These are phyloP conservation scores for Leptosomus discolor DNA, from an alignment of 2,113 vertebrate genomes.

Conservation along the genomic window DNA sequence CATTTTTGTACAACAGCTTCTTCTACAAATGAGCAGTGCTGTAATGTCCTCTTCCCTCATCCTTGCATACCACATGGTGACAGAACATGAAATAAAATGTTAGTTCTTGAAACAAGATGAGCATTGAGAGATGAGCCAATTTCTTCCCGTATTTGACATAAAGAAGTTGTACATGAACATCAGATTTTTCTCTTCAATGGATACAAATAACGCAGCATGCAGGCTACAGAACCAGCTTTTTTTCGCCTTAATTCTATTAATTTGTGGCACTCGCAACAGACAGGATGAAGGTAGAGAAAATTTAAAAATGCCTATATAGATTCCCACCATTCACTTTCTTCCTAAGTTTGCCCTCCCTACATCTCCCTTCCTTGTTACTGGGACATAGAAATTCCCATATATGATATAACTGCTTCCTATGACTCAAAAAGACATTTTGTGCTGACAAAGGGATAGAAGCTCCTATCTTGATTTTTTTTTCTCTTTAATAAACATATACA, in stretches of 20 bases:
- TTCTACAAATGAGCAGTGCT: background rate
- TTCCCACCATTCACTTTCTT: background rate
- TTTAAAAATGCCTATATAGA: background rate
- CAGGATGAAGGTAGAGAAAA: background rate
- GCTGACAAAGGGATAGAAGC: background rate
- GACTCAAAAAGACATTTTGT: background rate
- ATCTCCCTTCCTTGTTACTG: background rate
- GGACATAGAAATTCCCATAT: background rate
- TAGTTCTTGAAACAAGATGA: background rate
- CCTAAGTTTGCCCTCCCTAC: background rate
- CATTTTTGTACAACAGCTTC: background rate
- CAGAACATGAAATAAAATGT: background rate
- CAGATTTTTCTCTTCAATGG: background rate
- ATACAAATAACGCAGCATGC: background rate
- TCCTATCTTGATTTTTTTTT: background rate
- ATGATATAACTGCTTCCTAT: background rate
- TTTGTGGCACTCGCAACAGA: background rate
- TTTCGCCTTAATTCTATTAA: background rate
- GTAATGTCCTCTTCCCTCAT: background rate
- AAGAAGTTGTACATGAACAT: background rate
- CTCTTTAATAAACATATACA: background rate
- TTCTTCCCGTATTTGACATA: background rate
- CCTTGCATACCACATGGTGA: background rate
- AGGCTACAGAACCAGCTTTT: background rate
- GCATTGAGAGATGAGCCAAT: background rate